A percentile compares a stretch with the other conserved stretches of the same genome.
Conservation (phyloP, 2,888 invertebrate genomes). For the Conchocele bisecta region DNA sequence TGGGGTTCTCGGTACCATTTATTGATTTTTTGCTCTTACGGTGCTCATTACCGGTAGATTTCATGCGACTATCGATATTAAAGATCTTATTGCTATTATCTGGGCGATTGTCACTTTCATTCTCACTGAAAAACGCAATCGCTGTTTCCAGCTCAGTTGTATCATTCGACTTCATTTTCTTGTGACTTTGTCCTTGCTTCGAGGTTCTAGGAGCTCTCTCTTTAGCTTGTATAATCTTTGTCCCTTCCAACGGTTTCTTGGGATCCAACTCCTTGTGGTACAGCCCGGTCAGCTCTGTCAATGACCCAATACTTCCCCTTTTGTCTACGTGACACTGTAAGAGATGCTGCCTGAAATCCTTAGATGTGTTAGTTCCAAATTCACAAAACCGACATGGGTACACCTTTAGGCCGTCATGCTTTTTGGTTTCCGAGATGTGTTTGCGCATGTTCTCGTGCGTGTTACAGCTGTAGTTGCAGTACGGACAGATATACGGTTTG, state of each 20-base stretch:
- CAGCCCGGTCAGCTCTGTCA: slow-evolving; percentile 73
- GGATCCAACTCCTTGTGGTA: slow-evolving; percentile 72
- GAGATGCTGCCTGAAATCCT: slow-evolving; percentile 88
- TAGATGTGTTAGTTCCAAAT: slow-evolving; percentile 87
- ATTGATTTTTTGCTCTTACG: no score
- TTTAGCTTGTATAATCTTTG: slow-evolving; percentile 69
- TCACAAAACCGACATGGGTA: slow-evolving; percentile 90
- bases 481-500: slow-evolving; percentile 83
- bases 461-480: slow-evolving; percentile 87
- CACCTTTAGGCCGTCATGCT: slow-evolving; percentile 90
- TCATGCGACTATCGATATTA: no score
- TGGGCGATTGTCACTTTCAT: no score
- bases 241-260: slow-evolving; percentile 71
- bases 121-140: no score
- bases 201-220: slow-evolving; percentile 59
- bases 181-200: no score
- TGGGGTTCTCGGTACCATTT: no score
- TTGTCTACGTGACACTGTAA: slow-evolving; percentile 84
- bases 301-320: slow-evolving; percentile 59
- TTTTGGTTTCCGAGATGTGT: slow-evolving; percentile 90
- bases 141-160: no score
- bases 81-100: no score
- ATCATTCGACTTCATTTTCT: no score
- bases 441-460: slow-evolving; percentile 93
- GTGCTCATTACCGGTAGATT: no score